A percentile compares a stretch with the other conserved stretches of the same genome.
Evolutionary conservation across 2,888 invertebrate genomes (phyloP).

Genomic region (Lumbricus terrestris): DNA sequence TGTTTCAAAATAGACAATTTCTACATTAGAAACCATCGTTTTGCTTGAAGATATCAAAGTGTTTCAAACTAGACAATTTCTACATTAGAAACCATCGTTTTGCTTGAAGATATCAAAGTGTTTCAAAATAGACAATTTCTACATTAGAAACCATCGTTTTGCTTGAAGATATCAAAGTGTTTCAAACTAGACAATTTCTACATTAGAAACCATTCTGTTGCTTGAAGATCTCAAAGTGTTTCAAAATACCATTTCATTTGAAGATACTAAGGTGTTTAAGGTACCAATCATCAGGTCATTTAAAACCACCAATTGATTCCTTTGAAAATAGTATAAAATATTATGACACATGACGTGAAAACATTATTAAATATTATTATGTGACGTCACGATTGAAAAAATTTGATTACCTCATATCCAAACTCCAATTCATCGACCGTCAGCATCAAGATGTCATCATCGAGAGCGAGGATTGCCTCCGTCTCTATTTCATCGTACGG

Average conservation of each 20-base stretch:
- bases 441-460: constrained; percentile 93
- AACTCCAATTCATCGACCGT: constrained; percentile 94
- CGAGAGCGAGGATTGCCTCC: constrained; percentile 89
- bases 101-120: neutral
- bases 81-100: neutral
- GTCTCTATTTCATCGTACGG: constrained; percentile 95
- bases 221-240: neutral
- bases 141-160: neutral
- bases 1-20: no score
- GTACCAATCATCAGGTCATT: no score
- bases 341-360: no score
- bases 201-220: neutral
- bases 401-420: constrained; percentile 69
- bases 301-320: no score
- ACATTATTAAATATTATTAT: no score
- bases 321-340: no score
- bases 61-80: neutral
- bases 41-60: neutral
- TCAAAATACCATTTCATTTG: neutral
- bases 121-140: no score
- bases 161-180: no score
- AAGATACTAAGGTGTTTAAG: no score
- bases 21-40: no score
- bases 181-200: neutral
- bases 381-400: no score